Base-by-base conservation (phyloP, 2,113 vertebrate genomes). In the Columbina picui region DNA sequence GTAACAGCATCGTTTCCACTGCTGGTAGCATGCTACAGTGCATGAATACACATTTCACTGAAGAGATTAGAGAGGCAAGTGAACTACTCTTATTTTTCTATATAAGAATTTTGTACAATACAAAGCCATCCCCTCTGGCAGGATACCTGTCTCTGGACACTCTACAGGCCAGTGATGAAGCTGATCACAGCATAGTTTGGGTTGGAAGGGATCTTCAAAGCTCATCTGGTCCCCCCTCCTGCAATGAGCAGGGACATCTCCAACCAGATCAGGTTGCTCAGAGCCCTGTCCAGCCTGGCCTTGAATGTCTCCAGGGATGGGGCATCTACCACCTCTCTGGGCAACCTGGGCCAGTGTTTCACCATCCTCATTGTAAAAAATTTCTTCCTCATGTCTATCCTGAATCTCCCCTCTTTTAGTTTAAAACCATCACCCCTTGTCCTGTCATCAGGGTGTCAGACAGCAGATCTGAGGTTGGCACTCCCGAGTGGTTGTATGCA, bases 401-500 rank as follows among this genome's bases (percentile, higher is more conserved):
- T 45, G 43, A 19, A 45, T 45, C 43, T 45, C 43, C 43, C 18
- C 43, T 45, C 43, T 18, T 45, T 45, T 9, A 18, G 43, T 19
- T 45, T 45, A 45, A 45, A 45, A 45, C 18, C 18, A 45, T 45
- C 43, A 45, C 18, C 43, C 43, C 43, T 45, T 45, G 43, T 45
- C 18, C 43, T 45, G 43, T 45, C 43, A 19, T 36, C 68, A 68
- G 49, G 21, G 36, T 67, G 16, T 63, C 52, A 77, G 25, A 47
- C 53, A 85, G 74, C 20, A 85, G 38, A 25, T 20, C n/a, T 1
- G 20, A 89, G 26, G 32, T 0, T 47, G 47, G 50, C 52, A 43
- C 18, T 87, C n/a, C 38, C 43, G 45, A 78, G 32, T 0, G 0
- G 18, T 34, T 39, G 3, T 8, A 15, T 3, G 8, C 3, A 3